Percentiles rank a stretch among this genome's conserved stretches.
These are phyloP conservation scores for Drosophila neonasuta DNA, from an alignment of 2,888 invertebrate species.

Conservation along the genomic window DNA sequence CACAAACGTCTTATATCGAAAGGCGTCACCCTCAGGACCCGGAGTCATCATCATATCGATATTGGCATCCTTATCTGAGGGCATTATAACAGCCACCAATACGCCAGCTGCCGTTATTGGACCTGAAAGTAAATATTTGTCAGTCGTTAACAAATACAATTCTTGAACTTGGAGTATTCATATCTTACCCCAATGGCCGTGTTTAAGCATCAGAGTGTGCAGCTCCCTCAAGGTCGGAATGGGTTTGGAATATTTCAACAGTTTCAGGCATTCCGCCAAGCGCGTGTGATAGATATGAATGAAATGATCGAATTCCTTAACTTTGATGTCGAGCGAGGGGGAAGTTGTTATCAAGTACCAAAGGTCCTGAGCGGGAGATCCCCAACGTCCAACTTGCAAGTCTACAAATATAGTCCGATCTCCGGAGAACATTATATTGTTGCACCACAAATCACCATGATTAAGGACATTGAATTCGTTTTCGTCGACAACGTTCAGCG, in stretches of 20 bases:
- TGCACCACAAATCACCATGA: constrained; percentile 79
- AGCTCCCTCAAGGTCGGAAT: constrained; percentile 73
- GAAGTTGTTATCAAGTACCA: constrained; percentile 76
- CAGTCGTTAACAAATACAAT: neutral
- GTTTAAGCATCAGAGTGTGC: constrained; percentile 68
- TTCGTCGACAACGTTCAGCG: constrained; percentile 49
- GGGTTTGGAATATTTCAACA: constrained; percentile 68
- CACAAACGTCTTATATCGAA: constrained; percentile 51
- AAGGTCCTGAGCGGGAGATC: constrained; percentile 76
- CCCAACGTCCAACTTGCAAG: constrained; percentile 76
- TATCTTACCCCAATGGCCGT: constrained; percentile 73
- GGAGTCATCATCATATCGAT: constrained; percentile 61
- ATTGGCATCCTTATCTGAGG: constrained; percentile 71
- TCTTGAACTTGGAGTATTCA: neutral
- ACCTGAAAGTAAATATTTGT: constrained; percentile 47
- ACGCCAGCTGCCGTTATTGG: constrained; percentile 55
- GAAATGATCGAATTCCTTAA: constrained; percentile 76
- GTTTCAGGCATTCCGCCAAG: constrained; percentile 66
- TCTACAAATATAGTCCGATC: constrained; percentile 72
- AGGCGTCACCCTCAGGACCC: constrained; percentile 64
- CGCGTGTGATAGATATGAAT: constrained; percentile 74
- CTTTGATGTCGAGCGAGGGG: constrained; percentile 63
- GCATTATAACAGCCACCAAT: constrained; percentile 58
- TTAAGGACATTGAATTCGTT: constrained; percentile 76
- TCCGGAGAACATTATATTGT: constrained; percentile 77